These are phyloP conservation scores for Tonatia bakeri DNA, from an alignment of 2,113 vertebrate species.

Conservation along the genomic window DNA sequence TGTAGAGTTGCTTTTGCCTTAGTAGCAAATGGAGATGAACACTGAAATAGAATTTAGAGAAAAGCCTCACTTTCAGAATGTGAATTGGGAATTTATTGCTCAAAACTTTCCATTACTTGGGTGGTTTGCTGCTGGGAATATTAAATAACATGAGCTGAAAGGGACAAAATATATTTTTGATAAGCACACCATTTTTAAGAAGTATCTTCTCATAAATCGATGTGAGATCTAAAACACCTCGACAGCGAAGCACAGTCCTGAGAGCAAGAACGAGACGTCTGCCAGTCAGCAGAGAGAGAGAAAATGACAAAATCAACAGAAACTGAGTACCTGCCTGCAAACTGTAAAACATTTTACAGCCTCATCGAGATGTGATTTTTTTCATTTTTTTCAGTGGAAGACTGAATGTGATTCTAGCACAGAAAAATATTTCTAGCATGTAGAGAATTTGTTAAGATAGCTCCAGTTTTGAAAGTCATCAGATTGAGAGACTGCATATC, in stretches of 20 bases:
- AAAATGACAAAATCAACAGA: constrained; percentile 34
- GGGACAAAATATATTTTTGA: constrained; percentile 18
- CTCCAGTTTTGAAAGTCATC: neutral
- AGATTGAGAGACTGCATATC: neutral
- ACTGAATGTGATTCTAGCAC: constrained; percentile 30
- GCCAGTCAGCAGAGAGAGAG: neutral
- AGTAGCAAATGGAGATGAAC: neutral
- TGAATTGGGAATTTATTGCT: neutral
- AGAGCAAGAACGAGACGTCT: constrained; percentile 5
- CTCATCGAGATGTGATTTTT: neutral
- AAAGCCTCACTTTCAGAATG: neutral
- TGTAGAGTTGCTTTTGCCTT: neutral
- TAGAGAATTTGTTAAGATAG: neutral
- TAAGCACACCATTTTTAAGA: constrained; percentile 37
- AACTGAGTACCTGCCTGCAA: neutral
- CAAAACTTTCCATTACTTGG: constrained; percentile 3
- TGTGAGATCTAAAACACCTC: constrained; percentile 20
- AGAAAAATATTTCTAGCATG: constrained; percentile 31
- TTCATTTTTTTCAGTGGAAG: neutral
- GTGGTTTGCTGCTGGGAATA: neutral
- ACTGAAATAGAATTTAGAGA: neutral
- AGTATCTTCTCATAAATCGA: constrained; percentile 16
- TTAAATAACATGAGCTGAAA: constrained; percentile 38
- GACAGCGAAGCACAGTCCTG: constrained; percentile 26
- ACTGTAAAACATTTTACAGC: neutral